Evolutionary conservation across 2,888 invertebrate species (phyloP), one percentile per base, ranked within the genome.

Genomic region (Chrysolina oricalcia): DNA sequence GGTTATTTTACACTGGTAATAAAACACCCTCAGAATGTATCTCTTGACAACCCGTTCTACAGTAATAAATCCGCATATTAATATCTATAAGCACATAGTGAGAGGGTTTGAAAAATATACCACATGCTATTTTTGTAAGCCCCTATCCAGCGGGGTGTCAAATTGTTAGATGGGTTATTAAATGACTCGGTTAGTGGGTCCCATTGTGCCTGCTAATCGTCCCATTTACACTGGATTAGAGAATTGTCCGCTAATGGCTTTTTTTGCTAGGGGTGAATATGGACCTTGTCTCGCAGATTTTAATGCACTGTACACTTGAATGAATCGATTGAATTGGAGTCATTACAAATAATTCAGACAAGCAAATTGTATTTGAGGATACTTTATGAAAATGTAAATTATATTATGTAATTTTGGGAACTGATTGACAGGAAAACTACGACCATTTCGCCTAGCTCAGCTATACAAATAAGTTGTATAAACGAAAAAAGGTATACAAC

Each of bases 221-320:
- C 48, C 74, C 75, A 78, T 78, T 80, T 77, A 80, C 73, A 69
- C 59, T 63, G 80, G 78, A 80, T 80, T 80, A 80, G 68, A 66
- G 59, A 59, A 59, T 59, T 59, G 59, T 59, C 17, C 35, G 59
- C 27, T 59, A 59, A 59, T 59, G 59, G 59, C 15, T 35, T 56
- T n/a, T 59, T 59, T 35, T 27, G 35, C 9, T 59, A 59, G 59
- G 59, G 59, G 59, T 15, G 17, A 59, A 48, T 35, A 35, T 48
- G 48, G 17, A 48, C 9, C 17, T 48, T 48, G 17, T 17, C 4
- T 3, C 17, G 17, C 48, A 48, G 48, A 48, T 48, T 48, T 48
- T 53, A 53, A 13, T 53, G 53, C 21, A 19, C 53, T 21, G 0
- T 21, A 11, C 53, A 53, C 53, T 53, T 53, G 21, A 53, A 53